These are phyloP conservation scores for Coecobrya sp. DNA, from an alignment of 2,888 invertebrate species.

Conservation along the genomic window DNA sequence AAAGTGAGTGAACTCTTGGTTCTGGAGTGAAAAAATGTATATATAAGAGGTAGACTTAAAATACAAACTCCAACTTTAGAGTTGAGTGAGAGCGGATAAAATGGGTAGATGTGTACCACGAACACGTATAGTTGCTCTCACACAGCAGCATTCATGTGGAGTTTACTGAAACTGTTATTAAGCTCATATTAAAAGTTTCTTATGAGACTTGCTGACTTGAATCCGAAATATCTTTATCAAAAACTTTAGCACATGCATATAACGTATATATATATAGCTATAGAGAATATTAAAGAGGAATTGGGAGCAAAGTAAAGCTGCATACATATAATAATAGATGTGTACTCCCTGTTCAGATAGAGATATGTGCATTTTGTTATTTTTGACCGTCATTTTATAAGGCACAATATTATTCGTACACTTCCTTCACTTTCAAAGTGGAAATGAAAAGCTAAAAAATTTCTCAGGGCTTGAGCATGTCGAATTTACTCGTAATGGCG, in stretches of 20 bases:
- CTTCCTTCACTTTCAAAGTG: conserved; percentile 1
- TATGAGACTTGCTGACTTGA: conserved; percentile 80
- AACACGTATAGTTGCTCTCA: not conserved
- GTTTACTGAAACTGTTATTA: conserved; percentile 76
- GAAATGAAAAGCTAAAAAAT: conserved; percentile 52
- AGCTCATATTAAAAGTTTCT: conserved; percentile 82
- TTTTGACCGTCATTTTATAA: not conserved
- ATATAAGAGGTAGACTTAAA: not conserved
- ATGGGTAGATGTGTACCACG: not conserved
- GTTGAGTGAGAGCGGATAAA: not conserved
- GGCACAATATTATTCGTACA: not conserved
- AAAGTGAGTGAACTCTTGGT: not conserved
- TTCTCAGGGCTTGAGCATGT: conserved; percentile 42
- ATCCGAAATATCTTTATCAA: conserved; percentile 80
- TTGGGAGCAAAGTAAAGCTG: not conserved
- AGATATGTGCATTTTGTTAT: not conserved
- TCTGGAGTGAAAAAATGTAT: not conserved
- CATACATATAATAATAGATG: not conserved
- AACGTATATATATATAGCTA: too few species aligned
- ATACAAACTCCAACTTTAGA: not conserved
- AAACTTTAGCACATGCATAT: conserved; percentile 47
- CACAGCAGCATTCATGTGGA: conserved; percentile 54
- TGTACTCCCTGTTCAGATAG: not conserved
- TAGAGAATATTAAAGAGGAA: not conserved
- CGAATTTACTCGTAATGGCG: conserved; percentile 53